These are phyloP conservation scores for Ancistrus triradiatus DNA, from an alignment of 2,113 vertebrate species.

Conservation along the genomic window DNA sequence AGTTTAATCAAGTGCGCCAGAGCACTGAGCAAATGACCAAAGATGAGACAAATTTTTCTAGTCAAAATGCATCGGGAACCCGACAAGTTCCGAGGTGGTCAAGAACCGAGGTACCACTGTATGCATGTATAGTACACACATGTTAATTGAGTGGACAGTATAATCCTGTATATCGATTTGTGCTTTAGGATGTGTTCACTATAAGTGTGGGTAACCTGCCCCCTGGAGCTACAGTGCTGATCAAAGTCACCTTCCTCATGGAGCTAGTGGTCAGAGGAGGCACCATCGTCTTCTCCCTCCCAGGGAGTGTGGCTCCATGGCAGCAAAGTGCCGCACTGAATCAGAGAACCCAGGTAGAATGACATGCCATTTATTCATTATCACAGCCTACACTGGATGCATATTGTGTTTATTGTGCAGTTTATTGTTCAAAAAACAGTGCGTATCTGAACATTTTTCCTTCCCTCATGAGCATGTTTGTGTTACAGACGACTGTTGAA, in stretches of 20 bases:
- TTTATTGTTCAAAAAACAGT: not conserved
- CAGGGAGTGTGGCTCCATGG: slow-evolving; percentile 77
- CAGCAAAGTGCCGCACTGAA: slow-evolving; percentile 77
- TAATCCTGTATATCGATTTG: slow-evolving; percentile 13
- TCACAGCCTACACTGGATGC: no score
- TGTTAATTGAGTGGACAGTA: no score
- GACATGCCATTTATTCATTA: not conserved
- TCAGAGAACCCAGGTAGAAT: slow-evolving; percentile 76
- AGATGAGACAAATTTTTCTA: no score
- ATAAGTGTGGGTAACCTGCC: slow-evolving; percentile 84
- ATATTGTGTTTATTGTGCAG: not conserved
- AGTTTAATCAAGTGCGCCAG: no score
- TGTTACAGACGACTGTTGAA: slow-evolving; percentile 63
- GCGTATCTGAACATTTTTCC: not conserved
- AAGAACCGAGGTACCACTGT: no score
- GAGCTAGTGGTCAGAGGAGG: slow-evolving; percentile 69
- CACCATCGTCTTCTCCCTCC: slow-evolving; percentile 69
- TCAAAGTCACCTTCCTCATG: slow-evolving; percentile 82
- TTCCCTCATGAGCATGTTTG: slow-evolving; percentile 7
- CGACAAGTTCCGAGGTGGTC: no score
- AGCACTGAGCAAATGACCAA: no score
- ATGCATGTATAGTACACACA: no score
- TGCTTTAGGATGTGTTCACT: slow-evolving; percentile 78
- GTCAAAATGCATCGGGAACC: no score
- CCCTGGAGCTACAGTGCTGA: slow-evolving; percentile 72